These are phyloP conservation scores for Melikaiella ostensackeni DNA, from an alignment of 2,888 invertebrate genomes.

Conservation along the genomic window DNA sequence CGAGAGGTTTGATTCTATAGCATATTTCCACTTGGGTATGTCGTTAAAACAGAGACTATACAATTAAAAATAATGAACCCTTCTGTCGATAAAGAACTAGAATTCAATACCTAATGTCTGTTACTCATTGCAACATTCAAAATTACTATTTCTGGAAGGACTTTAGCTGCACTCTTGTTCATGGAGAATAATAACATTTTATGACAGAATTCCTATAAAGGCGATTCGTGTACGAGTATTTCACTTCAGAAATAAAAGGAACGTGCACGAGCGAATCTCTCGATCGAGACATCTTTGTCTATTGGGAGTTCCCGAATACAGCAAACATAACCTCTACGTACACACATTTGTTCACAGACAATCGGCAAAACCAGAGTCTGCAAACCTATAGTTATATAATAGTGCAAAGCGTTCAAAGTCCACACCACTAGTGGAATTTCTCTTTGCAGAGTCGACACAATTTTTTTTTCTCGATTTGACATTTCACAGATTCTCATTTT, in stretches of 20 bases:
- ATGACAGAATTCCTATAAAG: constrained; percentile 28
- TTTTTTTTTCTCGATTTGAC: constrained; percentile 54
- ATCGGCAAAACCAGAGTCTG: constrained; percentile 10
- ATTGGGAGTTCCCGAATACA: constrained; percentile 28
- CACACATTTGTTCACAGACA: constrained; percentile 16
- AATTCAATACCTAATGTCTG: background rate
- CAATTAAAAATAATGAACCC: background rate
- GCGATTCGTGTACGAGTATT: constrained; percentile 22
- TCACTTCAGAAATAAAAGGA: constrained; percentile 14
- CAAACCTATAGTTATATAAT: background rate
- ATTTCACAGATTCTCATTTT: constrained; percentile 55
- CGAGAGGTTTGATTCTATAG: too few species aligned
- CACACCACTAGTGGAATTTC: constrained; percentile 20
- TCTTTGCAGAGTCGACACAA: constrained; percentile 55
- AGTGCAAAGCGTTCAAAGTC: background rate
- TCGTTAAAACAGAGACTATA: too few species aligned
- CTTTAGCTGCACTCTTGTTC: constrained; percentile 19
- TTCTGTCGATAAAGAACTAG: background rate
- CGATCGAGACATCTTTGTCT: constrained; percentile 22
- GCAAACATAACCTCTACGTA: constrained; percentile 30
- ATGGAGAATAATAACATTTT: constrained; percentile 23
- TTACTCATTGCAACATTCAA: background rate
- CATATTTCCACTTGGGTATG: too few species aligned
- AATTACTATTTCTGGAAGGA: background rate
- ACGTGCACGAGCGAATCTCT: constrained; percentile 8